Evolutionary conservation across 2,888 invertebrate species (phyloP), one percentile per base, ranked within the genome.

Genomic region (Agriopis marginaria): DNA sequence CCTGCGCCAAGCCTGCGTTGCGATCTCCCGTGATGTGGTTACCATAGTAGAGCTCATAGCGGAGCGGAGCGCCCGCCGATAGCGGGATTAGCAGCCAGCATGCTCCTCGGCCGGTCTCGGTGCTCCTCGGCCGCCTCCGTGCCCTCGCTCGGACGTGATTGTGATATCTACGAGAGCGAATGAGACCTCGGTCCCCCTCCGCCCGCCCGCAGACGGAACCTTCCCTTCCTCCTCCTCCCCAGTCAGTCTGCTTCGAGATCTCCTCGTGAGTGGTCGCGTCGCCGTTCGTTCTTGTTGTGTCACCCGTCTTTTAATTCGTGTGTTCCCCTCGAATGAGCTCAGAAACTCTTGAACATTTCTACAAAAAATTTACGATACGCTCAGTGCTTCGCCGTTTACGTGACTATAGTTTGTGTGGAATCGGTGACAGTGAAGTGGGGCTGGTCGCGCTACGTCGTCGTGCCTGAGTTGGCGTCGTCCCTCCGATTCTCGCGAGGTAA

Each of bases 401-500:
- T 86, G 84, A 81, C 82, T 81, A 77, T 77, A 79, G 76, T 80
- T 82, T 79, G 89, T 92, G 89, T 84, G 84, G 77, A 78, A 86
- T 85, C 78, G 85, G 88, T 91, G 89, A 85, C 79, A 89, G 90
- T 92, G 91, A 82, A 88, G 86, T 86, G 87, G 86, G 84, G 80
- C 89, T 88, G 86, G 77, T 87, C 83, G 87, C 85, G 88, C 88
- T 87, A 85, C 88, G 85, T 88, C 88, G 88, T 89, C 87, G 87
- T 88, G 88, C 88, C 88, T 86, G 88, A 89, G 88, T 86, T 89
- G 88, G 89, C 89, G 90, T 89, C 88, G 88, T 88, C 89, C 89
- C 89, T 89, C 88, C 85, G 86, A 84, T 85, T 89, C 89, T 89
- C 86, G 87, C 87, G 87, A 93, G 91, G 91, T 92, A 92, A 91